Conservation (phyloP, 2,888 invertebrate genomes). For the Pedicia rivosa region DNA sequence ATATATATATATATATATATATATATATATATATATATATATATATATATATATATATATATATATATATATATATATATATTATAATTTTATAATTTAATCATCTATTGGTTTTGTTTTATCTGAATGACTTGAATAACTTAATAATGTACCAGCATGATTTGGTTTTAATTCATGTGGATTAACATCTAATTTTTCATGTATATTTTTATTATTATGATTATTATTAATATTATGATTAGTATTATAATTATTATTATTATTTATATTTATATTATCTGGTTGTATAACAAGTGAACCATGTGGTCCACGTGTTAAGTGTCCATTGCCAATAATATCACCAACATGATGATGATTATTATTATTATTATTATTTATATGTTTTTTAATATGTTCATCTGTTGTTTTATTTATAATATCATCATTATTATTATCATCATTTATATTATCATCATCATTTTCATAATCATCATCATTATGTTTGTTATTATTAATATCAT, state of each 20-base stretch:
- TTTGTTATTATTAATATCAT: background rate
- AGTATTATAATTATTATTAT: background rate
- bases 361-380: conserved; percentile 10
- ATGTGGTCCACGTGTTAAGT: conserved; percentile 36
- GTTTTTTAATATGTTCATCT: background rate
- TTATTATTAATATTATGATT: background rate
- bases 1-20: too few relatives aligned
- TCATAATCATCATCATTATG: background rate
- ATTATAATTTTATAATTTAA: too few relatives aligned
- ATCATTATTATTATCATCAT: conserved; percentile 8
- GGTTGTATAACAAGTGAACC: conserved; percentile 36
- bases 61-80: too few relatives aligned
- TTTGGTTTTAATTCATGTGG: conserved; percentile 42
- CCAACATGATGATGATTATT: conserved; percentile 28
- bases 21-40: too few relatives aligned
- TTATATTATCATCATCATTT: conserved; percentile 1
- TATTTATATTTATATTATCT: conserved; percentile 10
- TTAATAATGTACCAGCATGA: conserved; percentile 39
- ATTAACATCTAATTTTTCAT: conserved; percentile 39
- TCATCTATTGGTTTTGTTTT: too few relatives aligned
- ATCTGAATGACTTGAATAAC: conserved; percentile 31
- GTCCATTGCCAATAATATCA: conserved; percentile 24
- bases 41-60: too few relatives aligned
- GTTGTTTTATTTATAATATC: background rate
- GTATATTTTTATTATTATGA: background rate